Evolutionary conservation across 2,797 vertebrate species (phyloP).

Genomic region (Acridotheres tristis): DNA sequence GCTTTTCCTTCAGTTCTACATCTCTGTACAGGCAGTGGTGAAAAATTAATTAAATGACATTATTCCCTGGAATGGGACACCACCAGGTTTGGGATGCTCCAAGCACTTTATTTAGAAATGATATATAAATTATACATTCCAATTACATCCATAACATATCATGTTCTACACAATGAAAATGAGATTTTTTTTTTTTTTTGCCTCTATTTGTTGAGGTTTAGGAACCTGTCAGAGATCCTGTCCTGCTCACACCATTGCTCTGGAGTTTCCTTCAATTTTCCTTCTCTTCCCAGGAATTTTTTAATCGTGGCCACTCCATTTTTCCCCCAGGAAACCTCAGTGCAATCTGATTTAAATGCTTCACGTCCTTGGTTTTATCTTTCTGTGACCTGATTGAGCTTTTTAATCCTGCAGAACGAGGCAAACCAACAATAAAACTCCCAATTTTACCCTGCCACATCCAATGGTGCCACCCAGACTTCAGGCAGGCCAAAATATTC

Average conservation of each 20-base stretch:
- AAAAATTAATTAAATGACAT: background rate
- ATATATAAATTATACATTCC: background rate
- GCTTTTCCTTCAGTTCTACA: background rate
- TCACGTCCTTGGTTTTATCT: background rate
- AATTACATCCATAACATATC: background rate
- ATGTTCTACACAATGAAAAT: background rate
- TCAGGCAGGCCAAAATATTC: background rate
- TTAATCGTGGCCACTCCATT: background rate
- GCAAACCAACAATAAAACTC: background rate
- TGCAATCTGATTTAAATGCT: background rate
- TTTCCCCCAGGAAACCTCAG: background rate
- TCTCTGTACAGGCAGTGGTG: background rate
- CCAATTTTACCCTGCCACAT: background rate
- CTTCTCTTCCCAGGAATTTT: background rate
- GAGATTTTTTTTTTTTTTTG: background rate
- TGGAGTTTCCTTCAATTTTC: background rate
- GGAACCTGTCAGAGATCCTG: background rate
- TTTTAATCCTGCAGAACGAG: background rate
- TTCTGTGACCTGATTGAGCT: background rate
- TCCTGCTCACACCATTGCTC: background rate
- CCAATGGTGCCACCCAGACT: background rate
- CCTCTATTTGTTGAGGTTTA: background rate
- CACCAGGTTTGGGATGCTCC: background rate
- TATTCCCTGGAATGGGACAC: background rate
- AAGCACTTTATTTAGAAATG: background rate